Evolutionary conservation across 2,888 invertebrate species (phyloP).

Genomic region (Trichopoda pennipes): DNA sequence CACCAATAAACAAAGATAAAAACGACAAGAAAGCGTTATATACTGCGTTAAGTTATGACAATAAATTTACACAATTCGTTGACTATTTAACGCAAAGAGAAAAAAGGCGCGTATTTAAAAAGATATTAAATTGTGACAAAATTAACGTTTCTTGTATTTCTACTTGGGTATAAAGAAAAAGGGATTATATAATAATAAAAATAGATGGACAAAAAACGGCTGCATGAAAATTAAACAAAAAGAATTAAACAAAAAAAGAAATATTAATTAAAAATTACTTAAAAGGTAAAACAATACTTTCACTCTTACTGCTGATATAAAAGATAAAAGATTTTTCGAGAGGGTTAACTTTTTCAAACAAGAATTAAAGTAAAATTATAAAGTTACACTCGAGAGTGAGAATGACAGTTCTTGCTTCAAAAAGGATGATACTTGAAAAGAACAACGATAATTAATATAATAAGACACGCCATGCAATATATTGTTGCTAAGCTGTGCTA

Average conservation of each 20-base stretch:
- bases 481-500: too few species aligned
- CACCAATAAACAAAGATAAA: not conserved
- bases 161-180: not conserved
- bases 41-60: constrained; percentile 22
- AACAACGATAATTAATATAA: too few species aligned
- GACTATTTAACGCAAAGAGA: constrained; percentile 2
- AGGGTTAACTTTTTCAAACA: too few species aligned
- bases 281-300: constrained; percentile 1
- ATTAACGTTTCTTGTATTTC: constrained; percentile 2
- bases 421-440: too few species aligned
- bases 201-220: not conserved
- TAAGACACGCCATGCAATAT: too few species aligned
- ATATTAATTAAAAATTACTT: not conserved
- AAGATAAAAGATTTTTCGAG: too few species aligned
- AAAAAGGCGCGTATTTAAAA: not conserved
- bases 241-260: not conserved
- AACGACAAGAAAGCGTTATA: not conserved
- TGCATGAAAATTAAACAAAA: not conserved
- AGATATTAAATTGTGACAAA: constrained; percentile 30
- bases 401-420: too few species aligned
- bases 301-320: too few species aligned
- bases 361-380: too few species aligned
- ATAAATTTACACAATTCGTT: constrained; percentile 43
- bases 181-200: constrained; percentile 5
- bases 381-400: too few species aligned